A percentile compares a stretch with the other conserved stretches of the same genome.
Evolutionary conservation across 2,888 invertebrate species (phyloP).

Genomic region (Parnassius smintheus): DNA sequence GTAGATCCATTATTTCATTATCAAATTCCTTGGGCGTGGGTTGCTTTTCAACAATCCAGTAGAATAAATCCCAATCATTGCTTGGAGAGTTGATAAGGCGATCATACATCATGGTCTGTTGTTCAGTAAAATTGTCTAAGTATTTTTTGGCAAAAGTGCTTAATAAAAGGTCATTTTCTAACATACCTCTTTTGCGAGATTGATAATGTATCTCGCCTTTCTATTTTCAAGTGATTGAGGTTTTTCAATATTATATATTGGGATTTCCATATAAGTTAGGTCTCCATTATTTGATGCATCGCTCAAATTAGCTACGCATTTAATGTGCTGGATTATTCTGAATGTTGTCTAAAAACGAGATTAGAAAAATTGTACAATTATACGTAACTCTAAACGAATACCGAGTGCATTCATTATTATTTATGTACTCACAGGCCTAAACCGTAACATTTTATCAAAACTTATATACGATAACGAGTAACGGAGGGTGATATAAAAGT

Average conservation of each 20-base stretch:
- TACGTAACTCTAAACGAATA: background rate
- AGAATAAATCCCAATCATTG: slow-evolving; percentile 98
- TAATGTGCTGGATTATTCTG: slow-evolving; percentile 41
- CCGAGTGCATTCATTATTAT: slow-evolving; percentile 7
- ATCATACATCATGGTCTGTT: slow-evolving; percentile 91
- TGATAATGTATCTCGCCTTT: slow-evolving; percentile 91
- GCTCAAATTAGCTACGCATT: slow-evolving; percentile 45
- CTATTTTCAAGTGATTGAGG: slow-evolving; percentile 83
- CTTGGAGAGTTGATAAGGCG: slow-evolving; percentile 93
- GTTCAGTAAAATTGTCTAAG: slow-evolving; percentile 84
- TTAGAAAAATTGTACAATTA: background rate
- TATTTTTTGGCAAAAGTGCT: slow-evolving; percentile 95
- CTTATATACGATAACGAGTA: background rate
- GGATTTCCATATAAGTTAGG: slow-evolving; percentile 74
- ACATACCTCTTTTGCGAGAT: slow-evolving; percentile 97
- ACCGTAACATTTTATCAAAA: slow-evolving; percentile 30
- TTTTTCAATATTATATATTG: slow-evolving; percentile 80
- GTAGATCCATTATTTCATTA: slow-evolving; percentile 90
- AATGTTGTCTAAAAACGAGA: slow-evolving; percentile 38
- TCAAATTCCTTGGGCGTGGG: slow-evolving; percentile 92
- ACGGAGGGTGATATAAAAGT: too few relatives aligned
- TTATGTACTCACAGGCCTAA: slow-evolving; percentile 33
- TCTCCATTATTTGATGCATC: slow-evolving; percentile 48
- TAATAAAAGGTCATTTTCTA: slow-evolving; percentile 95
- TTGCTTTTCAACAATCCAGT: slow-evolving; percentile 93